Base-by-base conservation (phyloP, 2,113 vertebrate genomes). In the Melanocharis versteri region DNA sequence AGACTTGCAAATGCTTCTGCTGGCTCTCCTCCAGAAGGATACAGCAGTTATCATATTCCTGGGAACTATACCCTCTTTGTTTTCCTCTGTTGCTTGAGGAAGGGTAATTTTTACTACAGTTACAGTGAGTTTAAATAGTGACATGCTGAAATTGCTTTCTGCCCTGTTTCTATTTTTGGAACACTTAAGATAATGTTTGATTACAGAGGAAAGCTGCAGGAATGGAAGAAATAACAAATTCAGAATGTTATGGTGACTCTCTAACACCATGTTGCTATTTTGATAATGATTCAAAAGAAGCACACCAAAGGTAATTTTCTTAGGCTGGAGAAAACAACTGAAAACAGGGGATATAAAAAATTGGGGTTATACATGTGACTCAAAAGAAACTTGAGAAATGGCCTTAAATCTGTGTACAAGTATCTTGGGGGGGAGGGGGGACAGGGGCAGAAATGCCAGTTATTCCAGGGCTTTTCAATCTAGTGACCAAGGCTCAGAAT, bases 1-100 rank as follows among this genome's bases (percentile, higher is more conserved):
- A 95, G 93, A 50, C 61, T 80, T 93, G 87, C 72, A 96, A 94
- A 95, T 93, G 84, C 70, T 91, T 92, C 92, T 93, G 40, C 77
- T 95, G 94, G 83, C 73, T 53, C 13, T 73, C 27, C 57, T 87
- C 92, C 83, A 94, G 79, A 73, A 86, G 68, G 37, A 79, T 80
- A 91, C 50, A 83, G 75, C 42, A 91, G 68, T 89, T 90, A 73
- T 84, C 65, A 50, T 93, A 85, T 85, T 94, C 56, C 81, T 75
- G 40, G 60, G 48, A 87, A 94, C 90, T 89, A 22, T 64, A 42
- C 9, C 22, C 58, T 72, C 91, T 93, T 87, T 87, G 72, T 92
- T 94, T 92, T 78, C 44, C 35, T 64, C 40, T 50, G 7, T 48
- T 81, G 47, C 21, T 82, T 86, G 60, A 60, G 71, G 65, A 90